Base-by-base conservation (phyloP, 2,113 vertebrate species). In the Hylia prasina region DNA sequence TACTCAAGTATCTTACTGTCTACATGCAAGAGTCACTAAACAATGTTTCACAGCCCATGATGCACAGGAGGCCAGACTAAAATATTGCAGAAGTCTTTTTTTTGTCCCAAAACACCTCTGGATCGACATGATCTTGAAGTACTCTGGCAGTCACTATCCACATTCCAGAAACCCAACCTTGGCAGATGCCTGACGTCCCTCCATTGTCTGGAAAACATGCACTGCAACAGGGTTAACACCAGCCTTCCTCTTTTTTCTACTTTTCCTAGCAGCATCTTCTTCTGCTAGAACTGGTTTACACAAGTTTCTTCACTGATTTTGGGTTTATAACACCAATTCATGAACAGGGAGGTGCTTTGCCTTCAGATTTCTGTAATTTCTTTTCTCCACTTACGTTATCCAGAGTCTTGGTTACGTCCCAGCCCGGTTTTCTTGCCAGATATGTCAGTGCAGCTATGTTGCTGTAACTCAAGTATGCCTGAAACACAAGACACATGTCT, bases 381-480 rank as follows among this genome's bases (percentile, higher is more conserved):
- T 58, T 79, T 31, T 53, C 54, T 3, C 13, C 54, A 96, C 93
- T 96, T 97, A 98, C 98, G 86, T 97, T 90, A 64, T 96, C 87
- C 78, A 88, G 37, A 6, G 90, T 48, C 39, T 72, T 97, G 86
- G 82, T 97, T 30, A 98, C 44, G 75, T 98, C 97, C 98, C 98
- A 99, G 27, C 97, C 98, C 0, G 78, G 53, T 94, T 97, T 98
- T 73, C 97, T 94, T 61, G 98, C 97, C 72, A 98, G 78, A 4
- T 60, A 82, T 47, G 91, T 94, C 92, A 98, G 93, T 15, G 97
- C 97, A 50, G 97, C 96, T 45, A 98, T 63, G 27, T 98, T 98
- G 96, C 89, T 97, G 57, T 98, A 95, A 76, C 97, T 98, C 83
- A 98, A 12, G 28, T 95, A 97, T 13, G 51, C 97, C 98, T 99